Percentiles rank a stretch among this genome's conserved stretches.
These are phyloP conservation scores for Calephelis virginiensis DNA, from an alignment of 1,140 invertebrate species.

Conservation along the genomic window DNA sequence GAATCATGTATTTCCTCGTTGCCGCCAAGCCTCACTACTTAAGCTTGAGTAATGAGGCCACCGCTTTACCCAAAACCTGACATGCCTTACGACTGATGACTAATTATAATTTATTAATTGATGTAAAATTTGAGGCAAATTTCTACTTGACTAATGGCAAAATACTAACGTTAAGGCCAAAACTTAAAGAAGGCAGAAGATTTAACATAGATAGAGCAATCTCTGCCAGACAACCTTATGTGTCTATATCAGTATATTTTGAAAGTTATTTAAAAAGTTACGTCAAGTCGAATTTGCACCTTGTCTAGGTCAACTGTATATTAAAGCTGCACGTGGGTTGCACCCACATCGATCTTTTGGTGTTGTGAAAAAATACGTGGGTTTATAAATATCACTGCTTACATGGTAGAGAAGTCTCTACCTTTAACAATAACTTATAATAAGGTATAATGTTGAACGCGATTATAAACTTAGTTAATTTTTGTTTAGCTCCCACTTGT, in stretches of 20 bases:
- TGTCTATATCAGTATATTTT: background rate
- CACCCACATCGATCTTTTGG: constrained; percentile 45
- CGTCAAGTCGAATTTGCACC: constrained; percentile 43
- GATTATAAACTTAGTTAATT: constrained; percentile 21
- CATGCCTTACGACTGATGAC: no score
- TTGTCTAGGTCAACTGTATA: constrained; percentile 48
- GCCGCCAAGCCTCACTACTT: no score
- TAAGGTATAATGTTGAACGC: background rate
- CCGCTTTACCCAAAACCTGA: no score
- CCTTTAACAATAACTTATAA: constrained; percentile 17
- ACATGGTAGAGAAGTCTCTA: constrained; percentile 6
- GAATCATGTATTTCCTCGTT: no score
- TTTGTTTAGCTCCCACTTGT: constrained; percentile 48
- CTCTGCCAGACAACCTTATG: no score
- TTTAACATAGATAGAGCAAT: no score
- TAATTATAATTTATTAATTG: no score
- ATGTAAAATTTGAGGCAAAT: no score
- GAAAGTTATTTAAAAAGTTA: constrained; percentile 30
- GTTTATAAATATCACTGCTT: constrained; percentile 45
- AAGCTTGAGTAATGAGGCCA: no score
- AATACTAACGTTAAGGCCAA: no score
- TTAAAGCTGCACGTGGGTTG: constrained; percentile 50
- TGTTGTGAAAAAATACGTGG: constrained; percentile 54
- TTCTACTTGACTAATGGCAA: no score
- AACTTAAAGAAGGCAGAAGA: no score